These are phyloP conservation scores for Melanotaenia duboulayi DNA, from an alignment of 2,113 vertebrate genomes.

Conservation along the genomic window DNA sequence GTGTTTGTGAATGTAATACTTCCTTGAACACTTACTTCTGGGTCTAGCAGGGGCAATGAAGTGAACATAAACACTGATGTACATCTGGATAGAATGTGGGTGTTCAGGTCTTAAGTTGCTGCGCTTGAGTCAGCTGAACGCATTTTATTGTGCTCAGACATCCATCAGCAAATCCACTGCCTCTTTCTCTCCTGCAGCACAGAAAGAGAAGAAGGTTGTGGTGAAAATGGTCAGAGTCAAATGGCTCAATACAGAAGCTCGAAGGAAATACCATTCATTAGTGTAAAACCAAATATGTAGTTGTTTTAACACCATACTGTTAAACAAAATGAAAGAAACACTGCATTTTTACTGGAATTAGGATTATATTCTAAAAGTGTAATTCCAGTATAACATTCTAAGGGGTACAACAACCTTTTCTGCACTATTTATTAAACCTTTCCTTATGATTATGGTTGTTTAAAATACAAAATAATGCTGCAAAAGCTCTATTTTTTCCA, in stretches of 20 bases:
- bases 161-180: slow-evolving; percentile 54
- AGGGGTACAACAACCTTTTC: too few species aligned
- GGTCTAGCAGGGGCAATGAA: slow-evolving; percentile 61
- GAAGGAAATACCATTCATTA: slow-evolving; percentile 42
- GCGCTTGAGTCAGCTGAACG: slow-evolving; percentile 52
- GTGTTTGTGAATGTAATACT: slow-evolving; percentile 80
- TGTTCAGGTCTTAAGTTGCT: slow-evolving; percentile 71
- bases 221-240: slow-evolving; percentile 36
- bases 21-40: slow-evolving; percentile 71
- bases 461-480: too few species aligned
- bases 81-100: slow-evolving; percentile 72
- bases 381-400: not conserved
- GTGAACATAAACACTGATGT: slow-evolving; percentile 69
- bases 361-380: not conserved
- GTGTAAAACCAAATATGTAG: slow-evolving; percentile 48
- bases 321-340: slow-evolving; percentile 15
- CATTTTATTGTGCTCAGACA: slow-evolving; percentile 62
- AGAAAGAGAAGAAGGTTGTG: slow-evolving; percentile 36
- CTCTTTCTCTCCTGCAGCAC: slow-evolving; percentile 19
- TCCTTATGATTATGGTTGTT: too few species aligned
- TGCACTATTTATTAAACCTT: too few species aligned
- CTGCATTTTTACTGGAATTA: not conserved
- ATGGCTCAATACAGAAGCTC: slow-evolving; percentile 45
- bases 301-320: slow-evolving; percentile 27
- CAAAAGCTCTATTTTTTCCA: too few species aligned